Evolutionary conservation across 2,888 invertebrate genomes (phyloP).

Genomic region (Leucania comma): DNA sequence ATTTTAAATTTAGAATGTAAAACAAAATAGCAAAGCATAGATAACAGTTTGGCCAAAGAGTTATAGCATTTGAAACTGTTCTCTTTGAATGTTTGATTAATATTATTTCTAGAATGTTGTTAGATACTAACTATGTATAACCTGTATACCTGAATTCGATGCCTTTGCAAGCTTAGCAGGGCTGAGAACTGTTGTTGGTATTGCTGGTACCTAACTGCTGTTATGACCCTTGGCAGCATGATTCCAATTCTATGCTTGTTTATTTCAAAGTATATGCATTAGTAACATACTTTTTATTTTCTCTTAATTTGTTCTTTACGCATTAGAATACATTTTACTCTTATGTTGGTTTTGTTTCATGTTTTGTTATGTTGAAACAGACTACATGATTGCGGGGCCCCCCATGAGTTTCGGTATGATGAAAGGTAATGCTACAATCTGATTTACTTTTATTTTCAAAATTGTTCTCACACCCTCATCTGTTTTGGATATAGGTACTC

Average conservation of each 20-base stretch:
- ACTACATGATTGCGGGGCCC: slow-evolving; percentile 94
- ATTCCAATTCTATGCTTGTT: slow-evolving; percentile 84
- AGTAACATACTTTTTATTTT: slow-evolving; percentile 78
- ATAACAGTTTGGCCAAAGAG: slow-evolving; percentile 66
- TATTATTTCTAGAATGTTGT: slow-evolving; percentile 77
- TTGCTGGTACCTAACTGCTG: slow-evolving; percentile 85
- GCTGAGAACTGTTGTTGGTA: slow-evolving; percentile 80
- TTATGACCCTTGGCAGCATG: slow-evolving; percentile 82
- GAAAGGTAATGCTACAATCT: slow-evolving; percentile 93
- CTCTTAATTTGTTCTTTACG: slow-evolving; percentile 78
- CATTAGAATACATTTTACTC: slow-evolving; percentile 92
- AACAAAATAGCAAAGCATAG: slow-evolving; percentile 59
- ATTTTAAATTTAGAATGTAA: slow-evolving; percentile 38
- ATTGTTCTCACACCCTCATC: slow-evolving; percentile 83
- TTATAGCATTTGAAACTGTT: slow-evolving; percentile 68
- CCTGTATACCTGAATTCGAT: slow-evolving; percentile 73
- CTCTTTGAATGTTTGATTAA: slow-evolving; percentile 66
- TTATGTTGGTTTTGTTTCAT: slow-evolving; percentile 93
- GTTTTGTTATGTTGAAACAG: slow-evolving; percentile 93
- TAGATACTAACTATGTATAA: slow-evolving; percentile 82
- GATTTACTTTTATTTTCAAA: slow-evolving; percentile 83
- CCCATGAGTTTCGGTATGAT: slow-evolving; percentile 96
- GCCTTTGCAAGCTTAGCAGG: slow-evolving; percentile 84
- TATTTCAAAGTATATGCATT: slow-evolving; percentile 76
- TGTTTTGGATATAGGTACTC: slow-evolving; percentile 85